phyloP scores from a whole-genome alignment of 2,797 vertebrate species.

The Valencia hispanica region DNA sequence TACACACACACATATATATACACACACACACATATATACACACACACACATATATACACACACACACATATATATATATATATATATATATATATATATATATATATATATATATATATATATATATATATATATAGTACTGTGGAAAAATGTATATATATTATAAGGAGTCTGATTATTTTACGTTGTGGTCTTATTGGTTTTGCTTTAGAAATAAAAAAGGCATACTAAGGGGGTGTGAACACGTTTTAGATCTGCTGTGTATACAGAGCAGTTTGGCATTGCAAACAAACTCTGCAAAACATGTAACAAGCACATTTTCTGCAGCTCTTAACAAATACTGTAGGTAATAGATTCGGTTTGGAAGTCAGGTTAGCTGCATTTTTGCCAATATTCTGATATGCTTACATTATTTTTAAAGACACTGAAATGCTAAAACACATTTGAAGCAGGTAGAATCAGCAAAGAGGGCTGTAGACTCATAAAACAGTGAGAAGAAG shows the following conservation, averaged over 20 bases:
- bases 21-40: too few species aligned
- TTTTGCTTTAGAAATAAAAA: not conserved
- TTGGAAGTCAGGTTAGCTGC: not conserved
- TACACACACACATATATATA: too few species aligned
- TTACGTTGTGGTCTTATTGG: not conserved
- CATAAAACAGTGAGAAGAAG: slow-evolving; percentile 50
- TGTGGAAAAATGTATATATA: too few species aligned
- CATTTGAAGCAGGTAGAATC: slow-evolving; percentile 49
- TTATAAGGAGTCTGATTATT: not conserved
- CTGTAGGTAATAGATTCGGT: slow-evolving; percentile 9
- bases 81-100: too few species aligned
- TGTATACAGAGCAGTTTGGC: slow-evolving; percentile 10
- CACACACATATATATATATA: too few species aligned
- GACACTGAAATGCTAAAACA: slow-evolving; percentile 63
- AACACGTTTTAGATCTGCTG: not conserved
- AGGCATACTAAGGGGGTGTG: not conserved
- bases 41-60: too few species aligned
- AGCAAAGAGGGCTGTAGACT: slow-evolving; percentile 31
- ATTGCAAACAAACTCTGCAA: slow-evolving; percentile 38
- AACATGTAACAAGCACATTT: slow-evolving; percentile 47
- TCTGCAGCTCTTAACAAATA: slow-evolving; percentile 48
- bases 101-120: too few species aligned
- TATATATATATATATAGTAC: too few species aligned
- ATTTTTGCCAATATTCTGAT: not conserved
- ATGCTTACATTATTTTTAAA: slow-evolving; percentile 52